These are phyloP conservation scores for Phortica okadai DNA, from an alignment of 2,888 invertebrate species.

Conservation along the genomic window DNA sequence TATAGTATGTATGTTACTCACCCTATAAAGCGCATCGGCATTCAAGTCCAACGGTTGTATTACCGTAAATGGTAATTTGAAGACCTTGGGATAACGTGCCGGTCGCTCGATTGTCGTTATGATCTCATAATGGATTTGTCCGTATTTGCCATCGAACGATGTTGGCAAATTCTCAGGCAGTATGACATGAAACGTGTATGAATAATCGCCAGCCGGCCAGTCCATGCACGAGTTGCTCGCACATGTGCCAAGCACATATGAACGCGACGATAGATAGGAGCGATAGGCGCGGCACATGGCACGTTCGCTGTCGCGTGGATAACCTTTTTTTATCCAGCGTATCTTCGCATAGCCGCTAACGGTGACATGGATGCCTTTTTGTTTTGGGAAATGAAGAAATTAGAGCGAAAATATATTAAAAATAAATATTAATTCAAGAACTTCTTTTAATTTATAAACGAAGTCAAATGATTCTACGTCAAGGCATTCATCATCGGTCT, in stretches of 20 bases:
- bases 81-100: constrained; percentile 90
- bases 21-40: constrained; percentile 82
- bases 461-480: too few species aligned
- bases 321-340: constrained; percentile 76
- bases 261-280: constrained; percentile 74
- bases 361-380: constrained; percentile 76
- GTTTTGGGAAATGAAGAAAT: too few species aligned
- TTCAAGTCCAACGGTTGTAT: constrained; percentile 89
- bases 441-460: neutral
- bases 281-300: constrained; percentile 75
- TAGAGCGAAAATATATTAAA: neutral
- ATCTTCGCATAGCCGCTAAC: constrained; percentile 76
- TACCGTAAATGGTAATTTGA: constrained; percentile 87
- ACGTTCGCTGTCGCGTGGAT: constrained; percentile 75
- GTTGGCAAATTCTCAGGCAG: constrained; percentile 82
- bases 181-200: constrained; percentile 87
- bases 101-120: constrained; percentile 88
- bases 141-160: constrained; percentile 86
- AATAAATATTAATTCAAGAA: neutral
- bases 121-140: constrained; percentile 87
- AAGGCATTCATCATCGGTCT: too few species aligned
- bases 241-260: constrained; percentile 73
- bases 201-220: constrained; percentile 82
- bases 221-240: constrained; percentile 79
- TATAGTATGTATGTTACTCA: constrained; percentile 69